A percentile compares a stretch with the other conserved stretches of the same genome.
Conservation (phyloP, 1,140 invertebrate genomes). For the Laupala kohalensis region DNA sequence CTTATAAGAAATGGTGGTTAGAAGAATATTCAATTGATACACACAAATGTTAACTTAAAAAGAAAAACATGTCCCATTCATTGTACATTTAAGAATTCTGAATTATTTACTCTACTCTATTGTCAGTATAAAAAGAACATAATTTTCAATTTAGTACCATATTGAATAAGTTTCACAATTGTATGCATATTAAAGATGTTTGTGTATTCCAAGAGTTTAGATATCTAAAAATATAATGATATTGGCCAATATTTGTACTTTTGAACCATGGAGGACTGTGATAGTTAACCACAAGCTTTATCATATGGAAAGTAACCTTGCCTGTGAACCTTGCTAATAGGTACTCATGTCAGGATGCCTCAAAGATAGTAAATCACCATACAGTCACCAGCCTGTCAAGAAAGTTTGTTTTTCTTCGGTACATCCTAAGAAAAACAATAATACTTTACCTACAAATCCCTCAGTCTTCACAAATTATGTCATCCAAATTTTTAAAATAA, state of each 20-base stretch:
- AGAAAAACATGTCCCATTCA: too few relatives aligned
- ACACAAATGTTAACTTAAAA: too few relatives aligned
- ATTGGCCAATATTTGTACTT: background rate
- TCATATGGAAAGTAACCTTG: background rate
- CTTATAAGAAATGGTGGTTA: too few relatives aligned
- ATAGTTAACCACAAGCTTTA: background rate
- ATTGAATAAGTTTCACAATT: background rate
- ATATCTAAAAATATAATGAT: background rate
- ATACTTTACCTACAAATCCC: too few relatives aligned
- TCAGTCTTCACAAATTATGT: too few relatives aligned
- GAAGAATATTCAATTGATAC: too few relatives aligned
- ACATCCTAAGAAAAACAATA: too few relatives aligned
- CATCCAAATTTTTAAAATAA: too few relatives aligned
- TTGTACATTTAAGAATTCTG: too few relatives aligned
- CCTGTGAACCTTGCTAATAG: background rate
- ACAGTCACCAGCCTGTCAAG: background rate
- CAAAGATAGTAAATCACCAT: background rate
- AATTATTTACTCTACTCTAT: background rate
- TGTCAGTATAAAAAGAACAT: background rate
- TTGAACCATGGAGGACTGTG: background rate
- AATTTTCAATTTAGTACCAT: background rate
- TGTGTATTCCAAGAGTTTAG: background rate
- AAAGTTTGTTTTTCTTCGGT: too few relatives aligned
- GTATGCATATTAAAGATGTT: background rate
- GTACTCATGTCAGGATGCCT: background rate